Evolutionary conservation across 2,797 vertebrate species (phyloP).

Genomic region (Danio aesculapii): DNA sequence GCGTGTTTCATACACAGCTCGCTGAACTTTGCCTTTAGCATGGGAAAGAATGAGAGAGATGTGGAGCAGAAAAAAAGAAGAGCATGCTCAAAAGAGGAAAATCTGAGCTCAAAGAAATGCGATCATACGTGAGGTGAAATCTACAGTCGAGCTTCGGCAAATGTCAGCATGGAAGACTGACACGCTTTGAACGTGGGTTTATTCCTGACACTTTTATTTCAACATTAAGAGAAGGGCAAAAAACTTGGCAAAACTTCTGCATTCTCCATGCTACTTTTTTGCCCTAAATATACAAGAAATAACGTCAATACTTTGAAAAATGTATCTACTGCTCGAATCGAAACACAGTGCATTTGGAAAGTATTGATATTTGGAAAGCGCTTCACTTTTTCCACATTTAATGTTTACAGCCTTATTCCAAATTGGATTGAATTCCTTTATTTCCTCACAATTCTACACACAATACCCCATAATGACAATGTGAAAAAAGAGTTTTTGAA

Average conservation of each 20-base stretch:
- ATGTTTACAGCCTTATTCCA: too few relatives aligned
- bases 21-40: slow-evolving; percentile 65
- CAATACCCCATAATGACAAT: too few relatives aligned
- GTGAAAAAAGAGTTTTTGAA: too few relatives aligned
- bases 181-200: slow-evolving; percentile 37
- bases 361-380: too few relatives aligned
- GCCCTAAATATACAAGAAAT: background rate
- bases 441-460: too few relatives aligned
- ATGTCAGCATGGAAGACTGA: slow-evolving; percentile 36
- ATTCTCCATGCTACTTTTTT: background rate
- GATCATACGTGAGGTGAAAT: slow-evolving; percentile 70
- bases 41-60: slow-evolving; percentile 56
- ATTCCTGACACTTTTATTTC: slow-evolving; percentile 15
- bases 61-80: slow-evolving; percentile 68
- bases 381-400: too few relatives aligned
- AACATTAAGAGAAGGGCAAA: slow-evolving; percentile 21
- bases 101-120: slow-evolving; percentile 67
- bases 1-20: slow-evolving; percentile 7
- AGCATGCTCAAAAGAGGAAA: slow-evolving; percentile 67
- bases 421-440: too few relatives aligned
- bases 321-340: background rate
- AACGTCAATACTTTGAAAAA: slow-evolving; percentile 27
- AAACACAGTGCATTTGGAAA: too few relatives aligned
- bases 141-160: slow-evolving; percentile 68
- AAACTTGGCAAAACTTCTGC: slow-evolving; percentile 16